Conservation (phyloP, 2,797 vertebrate genomes). For the Pantherophis alleghaniensis region DNA sequence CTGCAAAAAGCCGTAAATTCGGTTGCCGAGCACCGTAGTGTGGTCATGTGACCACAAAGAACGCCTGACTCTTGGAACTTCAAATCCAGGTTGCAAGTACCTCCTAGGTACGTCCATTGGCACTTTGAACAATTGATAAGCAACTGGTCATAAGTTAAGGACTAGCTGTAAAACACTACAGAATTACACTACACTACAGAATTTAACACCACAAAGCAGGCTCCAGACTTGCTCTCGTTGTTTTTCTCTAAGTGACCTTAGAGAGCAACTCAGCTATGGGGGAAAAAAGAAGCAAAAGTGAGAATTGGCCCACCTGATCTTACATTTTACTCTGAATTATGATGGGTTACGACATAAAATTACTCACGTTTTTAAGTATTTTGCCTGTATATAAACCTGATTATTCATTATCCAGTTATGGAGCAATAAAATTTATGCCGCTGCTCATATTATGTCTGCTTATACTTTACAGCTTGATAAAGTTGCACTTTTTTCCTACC, state of each 20-base stretch:
- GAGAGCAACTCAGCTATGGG: background rate
- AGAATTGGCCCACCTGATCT: background rate
- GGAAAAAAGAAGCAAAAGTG: background rate
- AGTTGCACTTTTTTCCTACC: background rate
- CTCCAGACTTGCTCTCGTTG: background rate
- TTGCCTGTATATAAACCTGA: background rate
- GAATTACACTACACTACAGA: background rate
- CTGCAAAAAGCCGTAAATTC: too few species aligned
- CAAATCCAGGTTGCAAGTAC: too few species aligned
- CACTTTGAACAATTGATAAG: too few species aligned
- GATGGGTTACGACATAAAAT: background rate
- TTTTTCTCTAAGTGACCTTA: background rate
- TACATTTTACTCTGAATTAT: background rate
- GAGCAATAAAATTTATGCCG: slow-evolving; percentile 15
- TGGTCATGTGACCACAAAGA: too few species aligned
- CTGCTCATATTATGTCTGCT: slow-evolving; percentile 18
- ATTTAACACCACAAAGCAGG: background rate
- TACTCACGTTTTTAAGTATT: background rate
- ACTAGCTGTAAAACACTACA: background rate
- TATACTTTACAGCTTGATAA: slow-evolving; percentile 15
- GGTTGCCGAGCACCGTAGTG: too few species aligned
- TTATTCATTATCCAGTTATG: slow-evolving; percentile 5
- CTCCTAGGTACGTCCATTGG: too few species aligned
- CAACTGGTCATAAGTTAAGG: background rate
- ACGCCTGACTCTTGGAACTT: too few species aligned